Evolutionary conservation across 1,140 invertebrate species (phyloP).

Genomic region (Lepidurus apus): DNA sequence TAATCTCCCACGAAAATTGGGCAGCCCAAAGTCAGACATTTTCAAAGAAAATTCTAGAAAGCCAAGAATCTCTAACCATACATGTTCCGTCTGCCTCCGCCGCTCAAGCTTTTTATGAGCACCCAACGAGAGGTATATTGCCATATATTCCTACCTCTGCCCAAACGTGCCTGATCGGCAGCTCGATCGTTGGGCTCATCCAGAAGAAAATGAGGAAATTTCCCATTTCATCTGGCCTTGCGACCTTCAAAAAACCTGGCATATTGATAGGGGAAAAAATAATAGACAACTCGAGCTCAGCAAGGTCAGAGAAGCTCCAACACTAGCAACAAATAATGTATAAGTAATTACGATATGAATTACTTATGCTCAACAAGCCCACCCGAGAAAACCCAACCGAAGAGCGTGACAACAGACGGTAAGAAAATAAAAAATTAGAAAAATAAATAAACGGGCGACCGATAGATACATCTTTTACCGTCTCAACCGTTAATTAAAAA

Average conservation of each 20-base stretch:
- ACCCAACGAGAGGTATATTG: no score
- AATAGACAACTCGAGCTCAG: background rate
- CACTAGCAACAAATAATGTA: slow-evolving; percentile 3
- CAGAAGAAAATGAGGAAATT: background rate
- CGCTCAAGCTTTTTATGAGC: no score
- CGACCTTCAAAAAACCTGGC: no score
- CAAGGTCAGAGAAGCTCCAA: background rate
- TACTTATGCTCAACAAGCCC: background rate
- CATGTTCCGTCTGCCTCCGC: background rate
- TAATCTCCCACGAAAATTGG: background rate
- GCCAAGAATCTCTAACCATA: background rate
- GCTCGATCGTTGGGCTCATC: background rate
- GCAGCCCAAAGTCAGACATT: background rate
- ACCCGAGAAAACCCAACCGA: background rate
- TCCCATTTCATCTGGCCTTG: no score
- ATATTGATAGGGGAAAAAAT: background rate
- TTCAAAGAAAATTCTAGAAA: background rate
- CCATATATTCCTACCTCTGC: no score
- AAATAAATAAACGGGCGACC: no score
- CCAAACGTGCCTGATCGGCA: no score
- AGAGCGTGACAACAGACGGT: background rate
- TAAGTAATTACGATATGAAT: slow-evolving; percentile 6
- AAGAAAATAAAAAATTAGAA: background rate
- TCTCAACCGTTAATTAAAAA: no score
- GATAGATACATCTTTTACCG: no score